These are phyloP conservation scores for Oscheius sp. DNA, from an alignment of 2,888 invertebrate species.

Conservation along the genomic window DNA sequence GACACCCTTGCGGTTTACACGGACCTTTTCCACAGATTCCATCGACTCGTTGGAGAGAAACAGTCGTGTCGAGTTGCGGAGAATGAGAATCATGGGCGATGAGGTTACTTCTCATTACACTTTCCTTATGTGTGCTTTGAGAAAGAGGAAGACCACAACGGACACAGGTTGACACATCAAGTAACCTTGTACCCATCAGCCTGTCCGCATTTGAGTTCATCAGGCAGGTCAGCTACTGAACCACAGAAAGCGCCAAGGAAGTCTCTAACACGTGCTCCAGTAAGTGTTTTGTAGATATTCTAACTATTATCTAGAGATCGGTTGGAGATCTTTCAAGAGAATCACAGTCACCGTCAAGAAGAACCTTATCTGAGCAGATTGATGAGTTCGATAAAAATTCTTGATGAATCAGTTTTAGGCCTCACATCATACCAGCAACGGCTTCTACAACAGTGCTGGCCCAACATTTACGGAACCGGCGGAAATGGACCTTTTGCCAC, in stretches of 20 bases:
- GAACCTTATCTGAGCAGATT: slow-evolving; percentile 36
- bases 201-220: slow-evolving; percentile 54
- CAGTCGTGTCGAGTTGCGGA: slow-evolving; percentile 55
- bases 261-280: slow-evolving; percentile 18
- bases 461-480: slow-evolving; percentile 69
- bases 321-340: slow-evolving; percentile 50
- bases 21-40: slow-evolving; percentile 60
- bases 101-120: slow-evolving; percentile 16
- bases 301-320: slow-evolving; percentile 45
- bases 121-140: not conserved
- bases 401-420: slow-evolving; percentile 42
- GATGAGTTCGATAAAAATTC: slow-evolving; percentile 19
- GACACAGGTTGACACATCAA: not conserved
- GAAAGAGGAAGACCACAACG: not conserved
- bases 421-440: slow-evolving; percentile 66
- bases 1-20: slow-evolving; percentile 56
- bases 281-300: not conserved
- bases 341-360: slow-evolving; percentile 45
- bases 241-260: not conserved
- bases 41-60: slow-evolving; percentile 58
- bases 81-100: slow-evolving; percentile 47
- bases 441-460: slow-evolving; percentile 66
- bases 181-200: slow-evolving; percentile 27
- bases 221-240: slow-evolving; percentile 58
- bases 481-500: slow-evolving; percentile 62